A percentile compares a stretch with the other conserved stretches of the same genome.
Evolutionary conservation across 2,797 vertebrate species (phyloP).

Genomic region (Toxotes lorentzi): DNA sequence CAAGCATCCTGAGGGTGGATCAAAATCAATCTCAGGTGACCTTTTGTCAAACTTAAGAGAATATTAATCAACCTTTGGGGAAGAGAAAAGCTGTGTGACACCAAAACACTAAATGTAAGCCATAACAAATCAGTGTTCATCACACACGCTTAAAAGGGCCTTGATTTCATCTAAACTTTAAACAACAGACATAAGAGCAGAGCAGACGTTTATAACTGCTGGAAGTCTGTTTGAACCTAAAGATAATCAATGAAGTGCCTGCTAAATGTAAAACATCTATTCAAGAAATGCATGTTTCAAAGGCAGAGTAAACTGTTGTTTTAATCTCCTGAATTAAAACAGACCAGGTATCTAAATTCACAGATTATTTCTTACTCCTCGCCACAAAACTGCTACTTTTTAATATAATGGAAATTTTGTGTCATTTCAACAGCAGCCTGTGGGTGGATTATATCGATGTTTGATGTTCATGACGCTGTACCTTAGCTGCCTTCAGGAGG

Average conservation of each 20-base stretch:
- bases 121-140: conserved; percentile 11
- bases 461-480: conserved; percentile 58
- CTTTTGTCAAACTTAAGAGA: conserved; percentile 12
- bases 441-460: neutral
- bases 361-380: neutral
- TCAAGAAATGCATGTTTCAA: conserved; percentile 8
- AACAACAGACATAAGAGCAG: conserved; percentile 4
- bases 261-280: neutral
- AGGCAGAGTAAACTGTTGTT: neutral
- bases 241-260: neutral
- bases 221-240: neutral
- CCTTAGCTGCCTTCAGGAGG: conserved; percentile 97
- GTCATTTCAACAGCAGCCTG: neutral
- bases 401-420: neutral
- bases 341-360: neutral
- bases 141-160: neutral
- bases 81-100: conserved; percentile 7
- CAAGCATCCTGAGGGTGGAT: conserved; percentile 1
- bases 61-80: conserved; percentile 8
- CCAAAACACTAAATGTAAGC: neutral
- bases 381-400: neutral
- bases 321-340: neutral
- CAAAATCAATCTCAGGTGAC: conserved; percentile 10
- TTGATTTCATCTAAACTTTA: neutral
- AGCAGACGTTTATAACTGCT: neutral